Evolutionary conservation across 2,888 invertebrate genomes (phyloP).

Genomic region (Sphinx pinastri): DNA sequence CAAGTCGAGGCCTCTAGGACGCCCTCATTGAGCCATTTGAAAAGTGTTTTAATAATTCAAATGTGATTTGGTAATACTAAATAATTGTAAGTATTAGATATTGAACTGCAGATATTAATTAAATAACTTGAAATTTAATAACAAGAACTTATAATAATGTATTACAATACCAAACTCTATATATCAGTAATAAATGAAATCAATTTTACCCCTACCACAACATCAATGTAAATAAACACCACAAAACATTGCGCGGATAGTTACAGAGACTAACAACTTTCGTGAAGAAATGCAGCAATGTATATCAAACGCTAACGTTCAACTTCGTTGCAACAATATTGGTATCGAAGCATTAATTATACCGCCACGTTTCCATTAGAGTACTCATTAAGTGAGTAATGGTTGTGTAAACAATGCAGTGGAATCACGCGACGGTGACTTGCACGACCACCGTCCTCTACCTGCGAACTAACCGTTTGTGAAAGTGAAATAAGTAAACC

Average conservation of each 20-base stretch:
- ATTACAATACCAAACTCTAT: conserved; percentile 29
- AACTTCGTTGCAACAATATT: conserved; percentile 1
- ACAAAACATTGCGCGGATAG: conserved; percentile 2
- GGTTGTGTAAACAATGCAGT: conserved; percentile 69
- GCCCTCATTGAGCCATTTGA: no score
- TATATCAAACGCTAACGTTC: neutral
- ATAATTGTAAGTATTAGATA: neutral
- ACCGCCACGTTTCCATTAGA: conserved; percentile 63
- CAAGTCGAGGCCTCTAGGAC: no score
- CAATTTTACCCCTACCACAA: neutral
- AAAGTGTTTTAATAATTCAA: no score
- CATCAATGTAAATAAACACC: no score
- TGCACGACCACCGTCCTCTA: conserved; percentile 55
- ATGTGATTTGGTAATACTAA: no score
- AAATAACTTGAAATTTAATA: neutral
- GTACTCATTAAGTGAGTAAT: conserved; percentile 72
- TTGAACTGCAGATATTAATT: neutral
- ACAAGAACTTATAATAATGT: conserved; percentile 6
- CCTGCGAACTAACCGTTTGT: conserved; percentile 49
- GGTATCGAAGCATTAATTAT: conserved; percentile 65
- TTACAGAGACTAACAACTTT: neutral
- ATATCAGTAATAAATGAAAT: conserved; percentile 4
- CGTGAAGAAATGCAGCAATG: conserved; percentile 6
- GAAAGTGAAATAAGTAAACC: conserved; percentile 57
- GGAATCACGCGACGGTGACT: conserved; percentile 76